These are phyloP conservation scores for Drosophila equinoxialis DNA, from an alignment of 1,140 invertebrate genomes.

Conservation along the genomic window DNA sequence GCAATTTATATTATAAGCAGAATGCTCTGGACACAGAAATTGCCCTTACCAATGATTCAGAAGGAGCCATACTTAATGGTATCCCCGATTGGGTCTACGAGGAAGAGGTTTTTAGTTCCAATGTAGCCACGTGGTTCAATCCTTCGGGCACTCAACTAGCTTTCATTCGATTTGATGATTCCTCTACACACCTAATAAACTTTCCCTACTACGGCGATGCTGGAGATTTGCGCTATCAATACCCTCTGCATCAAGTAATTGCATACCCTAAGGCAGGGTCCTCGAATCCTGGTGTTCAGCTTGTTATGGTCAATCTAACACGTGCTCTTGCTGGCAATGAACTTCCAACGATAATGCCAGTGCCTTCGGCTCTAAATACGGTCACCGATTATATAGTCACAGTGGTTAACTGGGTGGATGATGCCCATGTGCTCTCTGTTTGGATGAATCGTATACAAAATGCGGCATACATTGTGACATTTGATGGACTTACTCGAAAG, in stretches of 20 bases:
- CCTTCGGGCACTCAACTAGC: conserved; percentile 90
- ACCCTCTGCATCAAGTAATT: conserved; percentile 87
- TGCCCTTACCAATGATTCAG: conserved; percentile 86
- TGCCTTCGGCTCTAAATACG: conserved; percentile 66
- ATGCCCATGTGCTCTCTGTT: conserved; percentile 86
- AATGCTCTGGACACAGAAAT: conserved; percentile 77
- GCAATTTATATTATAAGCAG: conserved; percentile 91
- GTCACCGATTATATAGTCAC: conserved; percentile 76
- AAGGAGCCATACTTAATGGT: conserved; percentile 89
- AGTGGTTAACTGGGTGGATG: conserved; percentile 88
- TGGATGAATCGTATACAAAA: conserved; percentile 97
- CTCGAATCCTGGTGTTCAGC: conserved; percentile 83
- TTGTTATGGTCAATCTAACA: conserved; percentile 65
- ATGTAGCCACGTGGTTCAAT: conserved; percentile 95
- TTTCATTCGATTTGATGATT: conserved; percentile 94
- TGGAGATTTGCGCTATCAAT: conserved; percentile 86
- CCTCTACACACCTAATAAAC: conserved; percentile 86
- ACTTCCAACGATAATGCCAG: conserved; percentile 63
- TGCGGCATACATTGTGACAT: conserved; percentile 71
- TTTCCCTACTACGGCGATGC: conserved; percentile 88
- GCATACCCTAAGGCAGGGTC: conserved; percentile 92
- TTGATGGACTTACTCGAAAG: conserved; percentile 57
- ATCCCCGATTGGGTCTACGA: conserved; percentile 91
- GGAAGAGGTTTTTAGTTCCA: conserved; percentile 95
- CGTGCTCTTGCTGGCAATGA: conserved; percentile 47